Evolutionary conservation across 2,797 vertebrate genomes (phyloP), one percentile per base, ranked within the genome.

Genomic region (Scomberomorus guttatus): DNA sequence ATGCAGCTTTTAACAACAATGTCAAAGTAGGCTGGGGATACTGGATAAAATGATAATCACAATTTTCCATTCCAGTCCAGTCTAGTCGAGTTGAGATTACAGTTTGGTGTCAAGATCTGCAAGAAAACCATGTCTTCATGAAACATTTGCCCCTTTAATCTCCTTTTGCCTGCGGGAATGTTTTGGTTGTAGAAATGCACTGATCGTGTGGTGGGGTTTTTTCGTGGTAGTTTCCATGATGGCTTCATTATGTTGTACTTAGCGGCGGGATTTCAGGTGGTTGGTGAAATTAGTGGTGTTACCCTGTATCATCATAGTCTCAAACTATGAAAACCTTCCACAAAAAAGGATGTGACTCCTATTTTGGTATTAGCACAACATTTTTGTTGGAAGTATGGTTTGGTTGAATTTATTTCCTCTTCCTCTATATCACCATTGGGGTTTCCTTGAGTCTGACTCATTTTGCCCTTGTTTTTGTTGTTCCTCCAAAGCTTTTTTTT

Each of bases 231-330:
- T 17, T 32, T 60, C 67, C 55, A 46, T 61, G 54, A 72, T 63
- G 29, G 55, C 60, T 78, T 67, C 60, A 70, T 68, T 32, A 48
- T 82, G 77, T 79, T 63, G 42, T 54, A 57, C 66, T 82, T 56
- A 69, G 55, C 62, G 72, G 56, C 17, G 58, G 11, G 18, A 5
- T 59, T 70, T 76, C 58, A 62, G 48, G 56, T 54, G 55, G 63
- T 73, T 72, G 65, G 39, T 48, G 67, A 70, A 62, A 72, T 66
- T 11, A 75, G 25, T 14, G 13, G 17, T 61, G 15, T 71, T 80
- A 51, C 71, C 59, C 15, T 70, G 44, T 68, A 56, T 81, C 39
- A 34, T 81, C 42, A 17, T 57, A 22, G 50, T 52, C 52, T 60
- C 55, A 24, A 63, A 82, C 62, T 57, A 13, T 37, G 9, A 58